Evolutionary conservation across 92 coral and sea anemone genomes (phyloP).

Genomic region (Porites evermanni): DNA sequence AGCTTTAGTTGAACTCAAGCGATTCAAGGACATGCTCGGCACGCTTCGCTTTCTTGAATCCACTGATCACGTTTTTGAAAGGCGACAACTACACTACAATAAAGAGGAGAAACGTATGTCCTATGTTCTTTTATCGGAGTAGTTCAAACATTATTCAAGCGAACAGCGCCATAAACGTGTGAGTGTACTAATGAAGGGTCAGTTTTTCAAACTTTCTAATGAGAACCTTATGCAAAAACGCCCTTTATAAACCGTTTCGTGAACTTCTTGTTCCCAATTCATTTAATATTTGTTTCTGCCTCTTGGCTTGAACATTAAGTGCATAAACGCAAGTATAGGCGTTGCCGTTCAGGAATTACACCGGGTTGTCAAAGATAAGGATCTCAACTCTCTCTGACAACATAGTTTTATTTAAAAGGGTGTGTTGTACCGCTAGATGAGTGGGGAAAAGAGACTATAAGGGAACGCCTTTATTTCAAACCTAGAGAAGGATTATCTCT

Average conservation of each 20-base stretch:
- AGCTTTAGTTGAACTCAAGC: slow-evolving; percentile 22
- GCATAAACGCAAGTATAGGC: too few species aligned
- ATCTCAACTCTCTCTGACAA: not conserved
- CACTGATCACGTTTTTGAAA: not conserved
- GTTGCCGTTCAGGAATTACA: too few species aligned
- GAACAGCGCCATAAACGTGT: not conserved
- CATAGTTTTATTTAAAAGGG: not conserved
- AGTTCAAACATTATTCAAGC: not conserved
- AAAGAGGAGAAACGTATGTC: slow-evolving; percentile 36
- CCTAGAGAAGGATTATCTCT: not conserved
- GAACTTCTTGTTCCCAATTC: too few species aligned
- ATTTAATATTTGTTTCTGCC: too few species aligned
- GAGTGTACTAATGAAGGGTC: not conserved
- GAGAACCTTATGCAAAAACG: not conserved
- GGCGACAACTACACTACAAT: not conserved
- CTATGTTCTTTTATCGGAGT: slow-evolving; percentile 9
- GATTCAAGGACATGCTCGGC: not conserved
- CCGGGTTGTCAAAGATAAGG: not conserved
- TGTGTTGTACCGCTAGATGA: not conserved
- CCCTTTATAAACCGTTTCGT: too few species aligned
- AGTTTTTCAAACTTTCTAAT: not conserved
- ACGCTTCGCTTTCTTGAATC: not conserved
- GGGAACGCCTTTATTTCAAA: not conserved
- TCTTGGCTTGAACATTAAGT: too few species aligned
- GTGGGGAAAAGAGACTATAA: not conserved